These are phyloP conservation scores for Myocastor coypus DNA, from an alignment of 2,113 vertebrate species.

Conservation along the genomic window DNA sequence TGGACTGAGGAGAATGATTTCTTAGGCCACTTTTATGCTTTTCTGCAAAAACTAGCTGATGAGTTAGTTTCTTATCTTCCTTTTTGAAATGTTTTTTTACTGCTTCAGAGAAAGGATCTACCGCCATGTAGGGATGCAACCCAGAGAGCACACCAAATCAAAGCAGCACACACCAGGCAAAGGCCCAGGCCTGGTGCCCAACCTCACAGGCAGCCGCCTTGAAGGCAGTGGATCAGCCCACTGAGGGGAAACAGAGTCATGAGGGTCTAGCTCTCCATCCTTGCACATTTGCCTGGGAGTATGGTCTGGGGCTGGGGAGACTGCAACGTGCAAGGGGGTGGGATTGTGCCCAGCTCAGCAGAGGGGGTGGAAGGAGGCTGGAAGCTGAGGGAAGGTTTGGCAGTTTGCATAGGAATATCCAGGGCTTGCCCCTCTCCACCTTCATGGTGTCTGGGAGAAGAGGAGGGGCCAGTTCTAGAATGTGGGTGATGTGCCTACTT, in stretches of 20 bases:
- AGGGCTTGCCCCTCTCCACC: background rate
- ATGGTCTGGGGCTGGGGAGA: background rate
- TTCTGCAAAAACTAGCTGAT: background rate
- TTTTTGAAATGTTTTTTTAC: background rate
- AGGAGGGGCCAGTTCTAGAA: accelerated
- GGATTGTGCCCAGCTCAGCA: background rate
- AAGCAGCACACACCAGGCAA: background rate
- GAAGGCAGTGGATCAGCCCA: background rate
- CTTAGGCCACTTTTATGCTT: background rate
- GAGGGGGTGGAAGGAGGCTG: accelerated
- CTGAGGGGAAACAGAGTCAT: background rate
- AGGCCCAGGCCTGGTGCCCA: background rate
- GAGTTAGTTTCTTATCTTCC: background rate
- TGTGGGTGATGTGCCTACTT: background rate
- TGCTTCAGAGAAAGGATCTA: background rate
- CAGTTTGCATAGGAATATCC: background rate
- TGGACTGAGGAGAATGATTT: background rate
- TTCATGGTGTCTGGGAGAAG: background rate
- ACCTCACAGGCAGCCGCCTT: background rate
- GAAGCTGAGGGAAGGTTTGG: accelerated
- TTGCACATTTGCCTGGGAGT: accelerated
- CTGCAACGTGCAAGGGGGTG: background rate
- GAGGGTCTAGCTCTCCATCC: background rate
- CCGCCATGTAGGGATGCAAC: background rate
- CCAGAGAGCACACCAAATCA: background rate